Evolutionary conservation across 2,113 vertebrate genomes (phyloP).

Genomic region (Peromyscus maniculatus): DNA sequence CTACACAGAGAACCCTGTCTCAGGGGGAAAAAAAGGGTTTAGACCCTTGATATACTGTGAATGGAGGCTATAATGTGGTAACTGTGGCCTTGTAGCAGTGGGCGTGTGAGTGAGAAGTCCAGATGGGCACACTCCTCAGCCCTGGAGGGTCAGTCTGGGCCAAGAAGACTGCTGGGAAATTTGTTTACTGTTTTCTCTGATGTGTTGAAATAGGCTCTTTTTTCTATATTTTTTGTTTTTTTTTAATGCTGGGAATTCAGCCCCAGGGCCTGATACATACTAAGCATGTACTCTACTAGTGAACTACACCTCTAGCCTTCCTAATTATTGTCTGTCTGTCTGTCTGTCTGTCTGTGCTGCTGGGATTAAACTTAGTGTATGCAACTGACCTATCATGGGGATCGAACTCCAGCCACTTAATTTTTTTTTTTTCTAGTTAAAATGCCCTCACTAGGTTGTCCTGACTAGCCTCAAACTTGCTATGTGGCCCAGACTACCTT

Average conservation of each 20-base stretch:
- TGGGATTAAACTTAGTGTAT: neutral
- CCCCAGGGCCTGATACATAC: neutral
- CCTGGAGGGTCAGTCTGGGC: neutral
- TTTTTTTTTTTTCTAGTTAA: neutral
- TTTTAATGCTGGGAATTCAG: neutral
- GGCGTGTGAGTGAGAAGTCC: neutral
- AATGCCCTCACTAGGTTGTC: neutral
- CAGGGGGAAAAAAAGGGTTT: neutral
- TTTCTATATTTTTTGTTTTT: neutral
- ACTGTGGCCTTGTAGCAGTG: neutral
- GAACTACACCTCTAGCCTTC: neutral
- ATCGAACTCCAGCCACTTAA: neutral
- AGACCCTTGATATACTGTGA: neutral
- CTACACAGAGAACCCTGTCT: no score
- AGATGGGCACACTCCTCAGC: neutral
- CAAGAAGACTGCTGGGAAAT: neutral
- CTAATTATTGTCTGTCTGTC: neutral
- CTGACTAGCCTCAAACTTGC: neutral
- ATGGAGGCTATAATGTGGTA: neutral
- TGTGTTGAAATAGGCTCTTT: neutral
- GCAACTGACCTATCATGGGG: neutral
- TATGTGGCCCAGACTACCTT: neutral
- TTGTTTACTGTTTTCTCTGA: neutral
- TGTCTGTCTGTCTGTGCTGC: neutral
- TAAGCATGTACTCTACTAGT: neutral